Conservation (phyloP, 2,797 vertebrate genomes). For the Psittacula derbiana region DNA sequence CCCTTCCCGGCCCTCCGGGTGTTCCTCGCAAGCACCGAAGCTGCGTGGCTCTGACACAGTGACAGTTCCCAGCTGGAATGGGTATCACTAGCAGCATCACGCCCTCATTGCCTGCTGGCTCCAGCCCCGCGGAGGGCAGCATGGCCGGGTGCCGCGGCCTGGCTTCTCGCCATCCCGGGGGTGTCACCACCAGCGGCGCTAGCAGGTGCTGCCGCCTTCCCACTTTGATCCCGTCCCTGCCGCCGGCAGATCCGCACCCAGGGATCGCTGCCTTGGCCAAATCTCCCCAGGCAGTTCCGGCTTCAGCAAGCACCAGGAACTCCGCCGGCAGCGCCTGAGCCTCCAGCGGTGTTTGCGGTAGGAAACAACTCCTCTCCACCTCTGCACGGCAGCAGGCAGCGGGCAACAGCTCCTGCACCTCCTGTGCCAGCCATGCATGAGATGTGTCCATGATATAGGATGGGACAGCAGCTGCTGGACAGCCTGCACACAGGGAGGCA, state of each 20-base stretch:
- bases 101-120: accelerated
- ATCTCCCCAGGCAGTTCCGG: background rate
- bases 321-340: background rate
- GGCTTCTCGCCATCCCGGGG: background rate
- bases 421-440: accelerated
- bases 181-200: background rate
- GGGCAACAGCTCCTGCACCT: background rate
- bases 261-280: background rate
- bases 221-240: conserved; percentile 32
- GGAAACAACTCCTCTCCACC: background rate
- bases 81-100: background rate
- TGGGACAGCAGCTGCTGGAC: background rate
- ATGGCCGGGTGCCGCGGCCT: background rate
- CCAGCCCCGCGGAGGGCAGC: background rate
- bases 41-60: accelerated
- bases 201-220: background rate
- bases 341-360: background rate
- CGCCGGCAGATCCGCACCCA: background rate
- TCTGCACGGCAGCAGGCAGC: background rate
- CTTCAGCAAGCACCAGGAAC: background rate
- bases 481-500: accelerated
- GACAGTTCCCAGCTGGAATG: background rate
- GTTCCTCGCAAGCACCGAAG: background rate
- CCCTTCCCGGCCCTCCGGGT: background rate
- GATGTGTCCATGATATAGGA: accelerated